phyloP scores from a whole-genome alignment of 2,797 vertebrate genomes.

The Simalia tracyae region DNA sequence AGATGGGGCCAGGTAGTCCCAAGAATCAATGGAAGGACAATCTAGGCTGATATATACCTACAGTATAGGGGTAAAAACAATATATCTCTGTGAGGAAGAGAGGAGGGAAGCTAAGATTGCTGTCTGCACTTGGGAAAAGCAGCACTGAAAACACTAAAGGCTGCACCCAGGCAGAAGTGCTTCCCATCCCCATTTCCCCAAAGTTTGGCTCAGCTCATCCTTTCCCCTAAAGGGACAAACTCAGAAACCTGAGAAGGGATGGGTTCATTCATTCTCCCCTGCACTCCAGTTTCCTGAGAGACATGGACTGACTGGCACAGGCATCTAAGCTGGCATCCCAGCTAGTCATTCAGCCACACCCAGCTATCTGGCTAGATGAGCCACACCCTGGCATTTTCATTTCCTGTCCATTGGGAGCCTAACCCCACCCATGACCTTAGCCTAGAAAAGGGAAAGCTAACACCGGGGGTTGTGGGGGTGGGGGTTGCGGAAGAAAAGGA shows the following conservation, averaged over 20 bases:
- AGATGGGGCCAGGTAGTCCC: background rate
- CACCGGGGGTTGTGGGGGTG: background rate
- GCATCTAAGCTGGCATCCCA: too few species aligned
- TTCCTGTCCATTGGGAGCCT: too few species aligned
- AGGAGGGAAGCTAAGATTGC: background rate
- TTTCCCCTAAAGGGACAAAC: background rate
- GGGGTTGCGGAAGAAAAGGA: background rate
- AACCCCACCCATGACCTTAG: too few species aligned
- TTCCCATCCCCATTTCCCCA: background rate
- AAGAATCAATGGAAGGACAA: background rate
- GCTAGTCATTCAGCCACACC: too few species aligned
- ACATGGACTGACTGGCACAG: background rate
- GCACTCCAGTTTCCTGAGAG: background rate
- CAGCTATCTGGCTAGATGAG: too few species aligned
- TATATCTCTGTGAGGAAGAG: background rate
- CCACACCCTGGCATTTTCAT: too few species aligned
- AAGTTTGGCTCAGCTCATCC: background rate
- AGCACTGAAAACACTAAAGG: background rate
- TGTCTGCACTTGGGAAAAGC: background rate
- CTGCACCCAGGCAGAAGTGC: background rate
- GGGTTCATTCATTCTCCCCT: background rate
- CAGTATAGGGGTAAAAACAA: background rate
- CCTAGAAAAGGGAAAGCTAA: too few species aligned
- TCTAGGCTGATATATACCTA: background rate
- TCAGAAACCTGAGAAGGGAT: background rate